These are phyloP conservation scores for Eretmocerus hayati DNA, from an alignment of 2,888 invertebrate species.

Conservation along the genomic window DNA sequence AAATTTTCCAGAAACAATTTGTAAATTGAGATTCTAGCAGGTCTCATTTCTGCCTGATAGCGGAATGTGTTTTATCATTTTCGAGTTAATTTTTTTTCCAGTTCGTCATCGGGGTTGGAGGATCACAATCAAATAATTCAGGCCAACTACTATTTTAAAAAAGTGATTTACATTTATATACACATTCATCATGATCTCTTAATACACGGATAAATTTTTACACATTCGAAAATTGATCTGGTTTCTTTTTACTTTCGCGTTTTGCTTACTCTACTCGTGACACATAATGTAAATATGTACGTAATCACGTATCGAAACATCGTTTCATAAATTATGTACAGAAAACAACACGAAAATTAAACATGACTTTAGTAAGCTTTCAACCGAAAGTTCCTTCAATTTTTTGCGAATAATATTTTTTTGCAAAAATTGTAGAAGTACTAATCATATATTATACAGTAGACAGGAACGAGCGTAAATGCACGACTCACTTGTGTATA, in stretches of 20 bases:
- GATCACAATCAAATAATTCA: neutral
- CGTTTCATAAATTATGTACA: conserved; percentile 38
- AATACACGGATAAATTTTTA: conserved; percentile 20
- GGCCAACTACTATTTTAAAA: conserved; percentile 10
- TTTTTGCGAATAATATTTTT: conserved; percentile 1
- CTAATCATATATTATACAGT: conserved; percentile 21
- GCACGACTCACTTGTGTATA: conserved; percentile 16
- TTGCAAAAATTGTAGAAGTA: conserved; percentile 16
- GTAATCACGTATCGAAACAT: conserved; percentile 16
- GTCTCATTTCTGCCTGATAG: conserved; percentile 14
- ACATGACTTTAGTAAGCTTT: conserved; percentile 21
- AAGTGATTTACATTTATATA: conserved; percentile 20
- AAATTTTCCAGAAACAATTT: neutral
- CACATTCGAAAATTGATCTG: conserved; percentile 24
- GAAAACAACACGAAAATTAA: conserved; percentile 31
- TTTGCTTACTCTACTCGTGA: conserved; percentile 4
- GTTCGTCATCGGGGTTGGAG: conserved; percentile 24
- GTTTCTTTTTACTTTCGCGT: conserved; percentile 17
- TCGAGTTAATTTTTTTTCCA: conserved; percentile 22
- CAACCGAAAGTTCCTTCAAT: conserved; percentile 13
- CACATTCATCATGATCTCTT: conserved; percentile 10
- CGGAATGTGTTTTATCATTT: conserved; percentile 30
- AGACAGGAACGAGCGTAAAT: conserved; percentile 24
- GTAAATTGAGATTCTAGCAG: no score
- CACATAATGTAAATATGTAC: conserved; percentile 19